Evolutionary conservation across 2,888 invertebrate species (phyloP), one percentile per base, ranked within the genome.

Genomic region (Campoplex nolae): DNA sequence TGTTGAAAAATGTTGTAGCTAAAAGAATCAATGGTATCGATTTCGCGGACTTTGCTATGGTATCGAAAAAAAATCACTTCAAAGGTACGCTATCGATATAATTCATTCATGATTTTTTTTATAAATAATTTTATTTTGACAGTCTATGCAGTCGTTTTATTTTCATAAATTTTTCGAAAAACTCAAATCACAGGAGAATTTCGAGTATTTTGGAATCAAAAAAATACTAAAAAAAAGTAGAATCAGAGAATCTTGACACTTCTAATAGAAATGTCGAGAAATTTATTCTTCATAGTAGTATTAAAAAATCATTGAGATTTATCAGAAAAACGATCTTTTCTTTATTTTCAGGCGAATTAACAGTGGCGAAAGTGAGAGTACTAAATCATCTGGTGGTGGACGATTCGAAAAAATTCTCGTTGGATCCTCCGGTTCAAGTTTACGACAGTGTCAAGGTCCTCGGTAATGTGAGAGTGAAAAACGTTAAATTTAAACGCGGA

Each of bases 61-160:
- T 91, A 45, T 91, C 93, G 3, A 85, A 87, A 7, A 79, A 90
- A 58, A 93, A 93, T 79, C 79, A 91, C 58, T 90, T 93, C 54
- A 90, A 90, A 89, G 93, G 93, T 74, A 42, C 6, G 8, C 2
- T 28, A 58, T 28, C 4, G 18, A 56, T 23, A 2, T 28, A 58
- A 58, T 13, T 28, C 9, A 13, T 28, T 23, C 23, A 23, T 23
- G 23, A 23, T 23, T 0, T 23, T 38, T 6, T 38, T 38, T 38
- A 6, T 38, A 38, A 38, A 38, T 0, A 16, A 62, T 28, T 9
- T 7, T 6, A n/a, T 6, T 56, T 56, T 56, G 3, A 38, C 6
- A 38, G 38, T 56, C 23, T 23, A 56, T 9, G 9, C 45, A 45
- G 1, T 11, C 45, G 6, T 45, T 45, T 45, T 9, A 45, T 45